phyloP scores from a whole-genome alignment of 2,113 vertebrate species.

The Sorex fumeus region DNA sequence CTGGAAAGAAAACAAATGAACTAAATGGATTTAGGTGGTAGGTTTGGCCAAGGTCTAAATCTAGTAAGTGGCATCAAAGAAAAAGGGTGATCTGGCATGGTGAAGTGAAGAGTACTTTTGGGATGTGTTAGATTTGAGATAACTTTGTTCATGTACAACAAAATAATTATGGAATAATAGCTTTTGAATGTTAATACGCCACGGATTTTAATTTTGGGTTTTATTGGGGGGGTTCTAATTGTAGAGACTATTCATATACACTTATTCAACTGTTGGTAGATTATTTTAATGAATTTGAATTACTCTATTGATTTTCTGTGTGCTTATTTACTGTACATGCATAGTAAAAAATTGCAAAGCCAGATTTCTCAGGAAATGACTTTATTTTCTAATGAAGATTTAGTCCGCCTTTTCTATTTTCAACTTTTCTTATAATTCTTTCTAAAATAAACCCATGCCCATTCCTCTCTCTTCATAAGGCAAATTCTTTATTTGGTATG shows the following conservation, averaged over 20 bases:
- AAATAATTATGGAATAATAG: neutral
- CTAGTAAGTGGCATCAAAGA: neutral
- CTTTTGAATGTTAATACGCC: neutral
- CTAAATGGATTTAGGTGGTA: neutral
- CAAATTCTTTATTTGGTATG: neutral
- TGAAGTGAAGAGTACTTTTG: neutral
- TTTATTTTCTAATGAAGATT: constrained; percentile 36
- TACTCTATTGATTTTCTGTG: neutral
- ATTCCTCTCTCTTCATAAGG: neutral
- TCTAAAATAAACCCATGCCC: neutral
- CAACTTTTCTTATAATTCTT: neutral
- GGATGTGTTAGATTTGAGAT: neutral
- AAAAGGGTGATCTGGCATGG: neutral
- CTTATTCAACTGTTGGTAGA: neutral
- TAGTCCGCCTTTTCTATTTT: neutral
- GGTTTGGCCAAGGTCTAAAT: neutral
- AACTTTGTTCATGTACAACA: neutral
- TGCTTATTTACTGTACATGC: neutral
- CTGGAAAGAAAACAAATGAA: neutral
- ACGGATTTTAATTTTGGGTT: neutral
- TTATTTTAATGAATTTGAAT: neutral
- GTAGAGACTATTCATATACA: neutral
- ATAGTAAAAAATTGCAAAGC: neutral
- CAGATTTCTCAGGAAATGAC: constrained; percentile 13
- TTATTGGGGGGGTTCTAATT: neutral